These are phyloP conservation scores for Cynocephalus volans DNA, from an alignment of 2,113 vertebrate species.

Conservation along the genomic window DNA sequence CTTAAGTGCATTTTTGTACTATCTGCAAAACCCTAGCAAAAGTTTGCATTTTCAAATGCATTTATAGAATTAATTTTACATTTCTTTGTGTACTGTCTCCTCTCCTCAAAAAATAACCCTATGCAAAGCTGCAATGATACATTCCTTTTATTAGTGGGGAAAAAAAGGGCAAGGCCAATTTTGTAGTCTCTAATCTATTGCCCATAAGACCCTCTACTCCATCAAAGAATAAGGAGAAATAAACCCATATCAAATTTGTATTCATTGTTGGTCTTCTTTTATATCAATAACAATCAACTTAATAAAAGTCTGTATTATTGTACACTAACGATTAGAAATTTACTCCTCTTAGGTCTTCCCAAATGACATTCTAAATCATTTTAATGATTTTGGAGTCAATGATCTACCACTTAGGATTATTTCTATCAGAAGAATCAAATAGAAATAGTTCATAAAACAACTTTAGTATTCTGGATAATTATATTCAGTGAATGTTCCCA, in stretches of 20 bases:
- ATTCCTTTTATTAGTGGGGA: neutral
- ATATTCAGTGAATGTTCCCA: neutral
- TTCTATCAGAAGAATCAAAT: slow-evolving; percentile 36
- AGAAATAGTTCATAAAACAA: slow-evolving; percentile 28
- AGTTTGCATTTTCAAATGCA: slow-evolving; percentile 1
- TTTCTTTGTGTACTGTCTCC: neutral
- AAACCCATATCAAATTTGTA: neutral
- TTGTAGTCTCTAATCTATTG: neutral
- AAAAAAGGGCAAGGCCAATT: neutral
- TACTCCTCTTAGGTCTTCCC: neutral
- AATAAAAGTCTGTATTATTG: slow-evolving; percentile 1
- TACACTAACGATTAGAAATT: neutral
- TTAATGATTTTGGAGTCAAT: slow-evolving; percentile 17
- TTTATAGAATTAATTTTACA: neutral
- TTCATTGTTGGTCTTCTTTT: neutral
- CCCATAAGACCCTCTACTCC: neutral
- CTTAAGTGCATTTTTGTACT: neutral
- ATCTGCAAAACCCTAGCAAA: neutral
- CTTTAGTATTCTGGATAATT: neutral
- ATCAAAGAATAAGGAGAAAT: neutral
- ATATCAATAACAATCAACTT: neutral
- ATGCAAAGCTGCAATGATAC: neutral
- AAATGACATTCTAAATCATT: slow-evolving; percentile 7
- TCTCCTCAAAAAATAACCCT: neutral
- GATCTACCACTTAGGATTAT: neutral